phyloP scores from a whole-genome alignment of 2,888 invertebrate genomes.

The Gari tellinella region DNA sequence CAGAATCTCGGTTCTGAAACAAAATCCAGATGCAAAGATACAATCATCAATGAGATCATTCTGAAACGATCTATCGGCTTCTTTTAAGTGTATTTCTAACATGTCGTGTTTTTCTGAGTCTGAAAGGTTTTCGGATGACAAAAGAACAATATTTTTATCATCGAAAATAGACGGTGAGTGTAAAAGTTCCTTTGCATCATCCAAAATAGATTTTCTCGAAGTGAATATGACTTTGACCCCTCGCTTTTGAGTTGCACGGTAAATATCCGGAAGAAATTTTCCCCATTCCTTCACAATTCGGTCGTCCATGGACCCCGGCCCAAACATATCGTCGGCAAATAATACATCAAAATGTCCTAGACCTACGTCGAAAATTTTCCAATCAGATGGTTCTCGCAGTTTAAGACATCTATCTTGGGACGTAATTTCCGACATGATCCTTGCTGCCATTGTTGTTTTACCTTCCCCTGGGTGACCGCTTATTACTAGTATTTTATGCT shows the following conservation, averaged over 20 bases:
- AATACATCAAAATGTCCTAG: slow-evolving; percentile 13
- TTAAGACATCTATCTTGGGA: slow-evolving; percentile 21
- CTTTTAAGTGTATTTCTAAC: no score
- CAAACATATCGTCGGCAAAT: slow-evolving; percentile 51
- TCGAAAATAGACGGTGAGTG: slow-evolving; percentile 14
- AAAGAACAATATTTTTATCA: slow-evolving; percentile 21
- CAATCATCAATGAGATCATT: no score
- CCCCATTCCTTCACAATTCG: slow-evolving; percentile 29
- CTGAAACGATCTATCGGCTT: no score
- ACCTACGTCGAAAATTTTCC: slow-evolving; percentile 33
- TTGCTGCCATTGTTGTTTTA: slow-evolving; percentile 41
- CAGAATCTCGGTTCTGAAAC: no score
- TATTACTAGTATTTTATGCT: slow-evolving; percentile 24
- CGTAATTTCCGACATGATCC: slow-evolving; percentile 14
- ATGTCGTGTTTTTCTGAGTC: no score
- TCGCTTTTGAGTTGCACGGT: slow-evolving; percentile 18
- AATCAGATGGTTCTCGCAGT: slow-evolving; percentile 29
- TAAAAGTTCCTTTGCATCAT: slow-evolving; percentile 24
- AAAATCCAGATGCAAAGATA: no score
- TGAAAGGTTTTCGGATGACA: slow-evolving; percentile 39
- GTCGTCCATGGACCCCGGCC: slow-evolving; percentile 39
- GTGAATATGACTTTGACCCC: slow-evolving; percentile 30
- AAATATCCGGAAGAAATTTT: slow-evolving; percentile 21
- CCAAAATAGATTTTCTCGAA: slow-evolving; percentile 42
- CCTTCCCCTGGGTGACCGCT: slow-evolving; percentile 52